A percentile compares a stretch with the other conserved stretches of the same genome.
phyloP scores from a whole-genome alignment of 1,140 invertebrate genomes.

The Lucilia sericata region DNA sequence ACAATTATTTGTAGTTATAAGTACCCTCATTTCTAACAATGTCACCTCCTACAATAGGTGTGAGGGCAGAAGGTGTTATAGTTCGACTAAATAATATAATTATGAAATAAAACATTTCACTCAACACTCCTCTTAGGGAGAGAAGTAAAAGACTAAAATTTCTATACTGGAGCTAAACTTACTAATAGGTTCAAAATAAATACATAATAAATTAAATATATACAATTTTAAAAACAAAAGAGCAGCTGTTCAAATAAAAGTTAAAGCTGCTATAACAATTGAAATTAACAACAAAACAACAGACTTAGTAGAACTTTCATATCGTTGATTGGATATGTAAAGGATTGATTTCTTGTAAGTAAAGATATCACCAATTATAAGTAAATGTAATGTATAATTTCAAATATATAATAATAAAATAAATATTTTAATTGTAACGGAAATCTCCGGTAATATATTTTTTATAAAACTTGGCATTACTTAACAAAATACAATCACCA shows the following conservation, averaged over 20 bases:
- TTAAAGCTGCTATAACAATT: background rate
- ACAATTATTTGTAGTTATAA: background rate
- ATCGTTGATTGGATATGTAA: no score
- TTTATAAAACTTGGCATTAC: no score
- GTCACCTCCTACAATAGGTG: slow-evolving; percentile 39
- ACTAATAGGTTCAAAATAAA: background rate
- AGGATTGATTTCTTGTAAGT: no score
- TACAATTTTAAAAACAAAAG: no score
- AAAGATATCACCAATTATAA: no score
- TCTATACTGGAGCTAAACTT: background rate
- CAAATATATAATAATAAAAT: no score
- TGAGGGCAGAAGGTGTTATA: background rate
- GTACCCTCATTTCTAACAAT: background rate
- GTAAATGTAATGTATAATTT: no score
- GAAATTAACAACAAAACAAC: background rate
- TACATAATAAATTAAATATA: no score
- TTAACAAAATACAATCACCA: no score
- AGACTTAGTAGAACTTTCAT: no score
- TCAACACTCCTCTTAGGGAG: background rate
- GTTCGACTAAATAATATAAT: background rate
- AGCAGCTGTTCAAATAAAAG: slow-evolving; percentile 34
- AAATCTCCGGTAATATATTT: no score
- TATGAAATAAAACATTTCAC: slow-evolving; percentile 5
- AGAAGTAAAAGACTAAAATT: background rate
- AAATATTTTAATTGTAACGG: no score